Base-by-base conservation (phyloP, 2,797 vertebrate species). In the Darevskia mixta region DNA sequence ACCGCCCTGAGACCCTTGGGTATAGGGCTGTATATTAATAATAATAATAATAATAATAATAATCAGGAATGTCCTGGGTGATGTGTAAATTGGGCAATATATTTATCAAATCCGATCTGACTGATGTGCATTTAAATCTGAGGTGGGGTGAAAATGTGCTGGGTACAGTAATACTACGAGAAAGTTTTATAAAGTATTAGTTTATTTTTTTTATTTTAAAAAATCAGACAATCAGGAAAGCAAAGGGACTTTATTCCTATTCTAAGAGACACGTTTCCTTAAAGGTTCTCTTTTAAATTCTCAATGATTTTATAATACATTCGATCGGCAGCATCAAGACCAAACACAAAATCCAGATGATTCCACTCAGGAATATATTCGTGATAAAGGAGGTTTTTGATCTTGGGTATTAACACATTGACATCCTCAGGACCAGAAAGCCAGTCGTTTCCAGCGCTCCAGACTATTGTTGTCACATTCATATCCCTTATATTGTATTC, bases 281-380 rank as follows among this genome's bases (percentile, higher is more conserved):
- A 90, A 58, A 5, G 72, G 58, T 82, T 71, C n/a, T 55, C 32
- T 49, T 61, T 75, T 55, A 90, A 71, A 23, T 85, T 61, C 5
- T 82, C 9, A 7, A 90, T 20, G 3, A 88, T 85, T 45, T 79
- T 38, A 64, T 72, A 15, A 82, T 90, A 90, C 38, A 90, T 1
- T 18, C 45, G 15, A 8, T 82, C 38, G 27, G 9, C n/a, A 25
- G 83, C 89, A 90, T 90, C 69, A 41, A 77, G 72, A 35, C 82
- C 77, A 58, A 27, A 80, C 77, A 98, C 96, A 45, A 98, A 98
- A 87, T 98, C 97, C 92, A 98, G 93, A 90, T 98, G 98, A n/a
- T 97, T 97, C 97, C 97, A 98, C 32, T 97, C 94, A 2, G 94
- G n/a, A 41, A 98, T 97, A 86, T 94, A 72, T n/a, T 96, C 95